Conservation (phyloP, 2,888 invertebrate genomes). For the Druceiella hillmani region DNA sequence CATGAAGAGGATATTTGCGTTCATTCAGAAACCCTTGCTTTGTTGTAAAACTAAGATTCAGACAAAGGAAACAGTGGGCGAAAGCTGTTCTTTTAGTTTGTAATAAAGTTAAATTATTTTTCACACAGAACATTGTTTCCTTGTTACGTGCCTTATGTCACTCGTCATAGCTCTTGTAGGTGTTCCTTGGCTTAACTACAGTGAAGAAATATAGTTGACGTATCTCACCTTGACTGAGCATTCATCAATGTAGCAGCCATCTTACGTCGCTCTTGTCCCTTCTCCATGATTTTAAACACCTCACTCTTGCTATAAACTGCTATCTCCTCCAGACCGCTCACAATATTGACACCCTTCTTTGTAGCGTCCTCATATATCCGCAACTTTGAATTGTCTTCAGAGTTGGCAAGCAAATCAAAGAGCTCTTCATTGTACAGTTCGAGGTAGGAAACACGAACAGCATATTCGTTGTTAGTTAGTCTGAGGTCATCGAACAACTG, state of each 20-base stretch:
- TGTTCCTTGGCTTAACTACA: too few species aligned
- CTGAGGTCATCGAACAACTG: constrained; percentile 88
- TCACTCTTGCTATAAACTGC: constrained; percentile 83
- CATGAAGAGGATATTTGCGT: too few species aligned
- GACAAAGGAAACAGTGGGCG: too few species aligned
- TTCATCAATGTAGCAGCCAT: constrained; percentile 95
- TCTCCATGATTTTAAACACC: constrained; percentile 82
- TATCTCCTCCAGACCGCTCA: constrained; percentile 88
- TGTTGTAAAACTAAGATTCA: too few species aligned
- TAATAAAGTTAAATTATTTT: too few species aligned
- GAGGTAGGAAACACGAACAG: constrained; percentile 87
- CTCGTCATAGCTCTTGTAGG: too few species aligned
- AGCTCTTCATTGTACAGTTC: constrained; percentile 97
- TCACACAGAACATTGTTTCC: too few species aligned
- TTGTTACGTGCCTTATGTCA: too few species aligned
- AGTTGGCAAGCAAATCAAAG: constrained; percentile 78
- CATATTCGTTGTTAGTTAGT: constrained; percentile 72
- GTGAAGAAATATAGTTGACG: too few species aligned
- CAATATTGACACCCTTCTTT: constrained; percentile 84
- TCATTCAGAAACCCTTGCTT: too few species aligned
- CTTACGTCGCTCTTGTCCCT: constrained; percentile 79
- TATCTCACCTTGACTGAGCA: constrained; percentile 87
- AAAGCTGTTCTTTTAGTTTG: too few species aligned
- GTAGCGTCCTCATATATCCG: constrained; percentile 72
- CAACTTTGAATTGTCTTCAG: constrained; percentile 67